Conservation (phyloP, 2,113 vertebrate species). For the Diphyllodes magnificus region DNA sequence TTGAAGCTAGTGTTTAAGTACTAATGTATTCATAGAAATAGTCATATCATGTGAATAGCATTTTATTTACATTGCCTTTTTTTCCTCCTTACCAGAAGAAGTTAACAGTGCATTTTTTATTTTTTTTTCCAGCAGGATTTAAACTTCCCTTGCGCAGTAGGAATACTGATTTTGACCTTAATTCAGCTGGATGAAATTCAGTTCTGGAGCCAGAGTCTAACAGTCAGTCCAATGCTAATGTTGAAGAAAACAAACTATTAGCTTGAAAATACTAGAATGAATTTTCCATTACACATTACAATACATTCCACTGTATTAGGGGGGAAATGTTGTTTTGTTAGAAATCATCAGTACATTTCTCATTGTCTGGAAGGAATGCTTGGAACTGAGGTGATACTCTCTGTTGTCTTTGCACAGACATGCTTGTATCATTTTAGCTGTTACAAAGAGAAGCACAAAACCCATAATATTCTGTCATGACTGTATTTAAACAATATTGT, state of each 20-base stretch:
- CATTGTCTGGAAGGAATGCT: background rate
- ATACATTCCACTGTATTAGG: background rate
- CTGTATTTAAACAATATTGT: background rate
- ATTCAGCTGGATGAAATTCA: background rate
- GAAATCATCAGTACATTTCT: background rate
- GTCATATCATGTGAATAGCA: background rate
- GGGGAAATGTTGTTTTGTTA: background rate
- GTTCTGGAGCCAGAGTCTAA: background rate
- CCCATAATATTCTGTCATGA: background rate
- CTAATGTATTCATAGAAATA: background rate
- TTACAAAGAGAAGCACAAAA: background rate
- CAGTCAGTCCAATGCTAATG: background rate
- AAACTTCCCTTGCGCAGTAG: background rate
- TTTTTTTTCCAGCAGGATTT: background rate
- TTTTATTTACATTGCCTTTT: background rate
- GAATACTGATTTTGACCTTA: constrained; percentile 1
- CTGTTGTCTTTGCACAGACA: background rate
- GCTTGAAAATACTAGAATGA: background rate
- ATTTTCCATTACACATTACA: background rate
- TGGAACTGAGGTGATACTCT: background rate
- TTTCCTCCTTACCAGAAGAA: background rate
- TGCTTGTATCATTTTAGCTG: background rate
- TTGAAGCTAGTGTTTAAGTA: background rate
- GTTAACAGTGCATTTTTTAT: background rate
- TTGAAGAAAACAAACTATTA: background rate